Percentiles rank a stretch among this genome's conserved stretches.
These are phyloP conservation scores for Rhinophrynus dorsalis DNA, from an alignment of 2,797 vertebrate species.

Conservation along the genomic window DNA sequence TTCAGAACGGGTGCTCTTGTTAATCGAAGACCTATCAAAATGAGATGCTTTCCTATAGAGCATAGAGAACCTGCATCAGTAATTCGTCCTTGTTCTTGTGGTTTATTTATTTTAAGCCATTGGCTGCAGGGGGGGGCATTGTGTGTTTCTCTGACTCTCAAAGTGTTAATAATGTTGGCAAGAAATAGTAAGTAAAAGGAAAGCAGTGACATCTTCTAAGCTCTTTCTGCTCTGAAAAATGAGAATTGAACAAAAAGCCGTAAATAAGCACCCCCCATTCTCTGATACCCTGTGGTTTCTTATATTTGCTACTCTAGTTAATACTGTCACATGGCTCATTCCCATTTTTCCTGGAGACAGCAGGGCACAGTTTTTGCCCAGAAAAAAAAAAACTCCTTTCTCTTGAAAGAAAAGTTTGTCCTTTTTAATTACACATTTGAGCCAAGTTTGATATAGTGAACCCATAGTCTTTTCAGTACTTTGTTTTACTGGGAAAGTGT, in stretches of 20 bases:
- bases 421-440: no score
- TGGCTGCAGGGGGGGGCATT: no score
- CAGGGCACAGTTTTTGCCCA: not conserved
- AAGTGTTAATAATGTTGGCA: no score
- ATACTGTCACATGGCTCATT: slow-evolving; percentile 18
- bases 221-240: slow-evolving; percentile 10
- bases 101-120: slow-evolving; percentile 21
- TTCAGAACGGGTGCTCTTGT: not conserved
- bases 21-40: not conserved
- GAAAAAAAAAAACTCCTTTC: no score
- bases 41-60: not conserved
- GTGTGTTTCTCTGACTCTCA: no score
- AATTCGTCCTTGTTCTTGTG: not conserved
- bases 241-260: not conserved
- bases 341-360: slow-evolving; percentile 8
- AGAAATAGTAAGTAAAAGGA: slow-evolving; percentile 14
- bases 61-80: not conserved
- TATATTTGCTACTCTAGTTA: slow-evolving; percentile 5
- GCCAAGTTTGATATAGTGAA: no score
- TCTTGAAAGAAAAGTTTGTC: no score
- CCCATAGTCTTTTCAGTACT: no score
- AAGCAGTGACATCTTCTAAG: not conserved
- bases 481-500: no score
- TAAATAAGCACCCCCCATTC: slow-evolving; percentile 15
- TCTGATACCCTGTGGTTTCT: slow-evolving; percentile 13